These are phyloP conservation scores for Pedionomus torquatus DNA, from an alignment of 2,113 vertebrate genomes.

Conservation along the genomic window DNA sequence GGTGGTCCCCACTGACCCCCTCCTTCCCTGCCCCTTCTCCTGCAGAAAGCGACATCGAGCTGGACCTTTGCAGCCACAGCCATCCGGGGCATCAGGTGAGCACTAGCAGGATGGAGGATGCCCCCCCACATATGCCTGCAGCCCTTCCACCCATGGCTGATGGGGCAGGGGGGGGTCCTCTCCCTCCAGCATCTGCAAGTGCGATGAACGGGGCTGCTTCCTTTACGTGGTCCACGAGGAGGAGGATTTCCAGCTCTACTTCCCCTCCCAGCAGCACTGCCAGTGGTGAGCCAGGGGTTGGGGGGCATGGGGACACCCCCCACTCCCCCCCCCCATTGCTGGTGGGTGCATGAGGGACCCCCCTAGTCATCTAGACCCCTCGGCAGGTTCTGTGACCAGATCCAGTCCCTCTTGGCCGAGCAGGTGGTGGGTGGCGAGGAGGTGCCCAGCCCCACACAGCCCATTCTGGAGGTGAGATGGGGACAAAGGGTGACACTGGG, in stretches of 20 bases:
- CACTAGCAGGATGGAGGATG: background rate
- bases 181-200: constrained; percentile 81
- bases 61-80: constrained; percentile 84
- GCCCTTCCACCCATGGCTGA: background rate
- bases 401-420: constrained; percentile 81
- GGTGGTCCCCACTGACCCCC: background rate
- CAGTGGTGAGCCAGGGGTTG: constrained; percentile 75
- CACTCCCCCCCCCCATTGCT: background rate
- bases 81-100: constrained; percentile 89
- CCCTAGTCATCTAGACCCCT: accelerated
- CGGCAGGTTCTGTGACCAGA: constrained; percentile 84
- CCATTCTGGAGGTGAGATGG: constrained; percentile 81
- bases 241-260: constrained; percentile 90
- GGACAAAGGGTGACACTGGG: background rate
- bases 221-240: constrained; percentile 85
- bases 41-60: constrained; percentile 80
- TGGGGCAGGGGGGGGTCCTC: accelerated
- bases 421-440: constrained; percentile 54
- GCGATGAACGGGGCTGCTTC: constrained; percentile 89
- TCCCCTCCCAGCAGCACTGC: constrained; percentile 86
- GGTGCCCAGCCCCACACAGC: constrained; percentile 36
- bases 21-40: background rate
- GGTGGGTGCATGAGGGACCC: background rate
- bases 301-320: background rate
- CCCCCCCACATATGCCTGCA: background rate